A percentile compares a stretch with the other conserved stretches of the same genome.
Evolutionary conservation across 1,140 invertebrate species (phyloP).

Genomic region (Lepidurus apus): DNA sequence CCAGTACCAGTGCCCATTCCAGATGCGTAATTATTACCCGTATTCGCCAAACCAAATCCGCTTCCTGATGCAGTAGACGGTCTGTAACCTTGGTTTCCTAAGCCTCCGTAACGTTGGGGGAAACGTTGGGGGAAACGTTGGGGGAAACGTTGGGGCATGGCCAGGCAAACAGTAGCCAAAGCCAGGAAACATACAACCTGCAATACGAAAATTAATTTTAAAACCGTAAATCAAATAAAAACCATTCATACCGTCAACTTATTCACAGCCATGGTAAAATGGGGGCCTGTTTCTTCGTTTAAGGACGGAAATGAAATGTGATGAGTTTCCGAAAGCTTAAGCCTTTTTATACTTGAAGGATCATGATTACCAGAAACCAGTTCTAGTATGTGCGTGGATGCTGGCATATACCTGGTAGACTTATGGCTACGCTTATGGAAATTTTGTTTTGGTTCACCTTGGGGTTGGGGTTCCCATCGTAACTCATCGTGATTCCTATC

Average conservation of each 20-base stretch:
- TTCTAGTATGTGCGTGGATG: background rate
- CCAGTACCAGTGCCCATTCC: background rate
- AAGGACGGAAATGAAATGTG: background rate
- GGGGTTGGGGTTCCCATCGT: background rate
- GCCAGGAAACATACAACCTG: background rate
- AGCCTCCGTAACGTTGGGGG: background rate
- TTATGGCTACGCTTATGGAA: background rate
- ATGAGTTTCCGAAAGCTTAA: background rate
- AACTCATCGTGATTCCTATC: background rate
- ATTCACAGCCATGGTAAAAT: background rate
- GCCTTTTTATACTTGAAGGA: background rate
- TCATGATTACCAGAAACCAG: background rate
- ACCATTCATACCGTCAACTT: background rate
- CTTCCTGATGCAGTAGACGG: background rate
- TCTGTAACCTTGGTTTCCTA: background rate
- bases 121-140: background rate
- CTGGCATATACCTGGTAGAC: background rate
- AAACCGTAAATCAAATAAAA: background rate
- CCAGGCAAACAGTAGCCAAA: conserved; percentile 6
- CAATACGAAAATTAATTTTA: background rate
- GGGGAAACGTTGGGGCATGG: background rate
- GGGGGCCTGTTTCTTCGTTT: background rate
- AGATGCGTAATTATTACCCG: background rate
- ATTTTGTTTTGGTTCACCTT: background rate
- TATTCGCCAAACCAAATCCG: background rate